phyloP scores from a whole-genome alignment of 2,113 vertebrate genomes.

The Sylvietta virens region DNA sequence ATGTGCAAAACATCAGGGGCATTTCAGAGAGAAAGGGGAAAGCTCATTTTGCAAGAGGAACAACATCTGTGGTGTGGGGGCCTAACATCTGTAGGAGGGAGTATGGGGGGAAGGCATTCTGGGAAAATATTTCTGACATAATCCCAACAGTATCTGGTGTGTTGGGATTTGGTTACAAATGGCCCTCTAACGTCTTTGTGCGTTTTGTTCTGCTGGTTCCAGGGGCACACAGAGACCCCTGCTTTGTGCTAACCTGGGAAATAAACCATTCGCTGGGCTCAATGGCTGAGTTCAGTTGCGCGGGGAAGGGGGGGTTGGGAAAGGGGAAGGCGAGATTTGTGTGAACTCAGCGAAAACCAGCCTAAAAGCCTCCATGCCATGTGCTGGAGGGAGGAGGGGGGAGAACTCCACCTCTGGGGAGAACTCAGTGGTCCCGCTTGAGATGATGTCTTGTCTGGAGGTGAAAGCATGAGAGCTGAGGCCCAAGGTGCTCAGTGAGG shows the following conservation, averaged over 20 bases:
- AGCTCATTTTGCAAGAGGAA: slow-evolving; percentile 63
- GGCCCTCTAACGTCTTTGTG: slow-evolving; percentile 67
- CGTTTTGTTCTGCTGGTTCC: slow-evolving; percentile 70
- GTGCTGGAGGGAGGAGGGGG: slow-evolving; percentile 19
- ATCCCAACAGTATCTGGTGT: slow-evolving; percentile 73
- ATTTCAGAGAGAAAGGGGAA: slow-evolving; percentile 52
- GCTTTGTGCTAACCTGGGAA: slow-evolving; percentile 69
- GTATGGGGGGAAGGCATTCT: slow-evolving; percentile 65
- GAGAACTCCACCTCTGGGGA: neutral
- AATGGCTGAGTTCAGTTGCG: slow-evolving; percentile 45
- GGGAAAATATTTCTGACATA: slow-evolving; percentile 72
- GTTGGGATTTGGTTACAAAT: slow-evolving; percentile 72
- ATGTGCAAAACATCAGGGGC: slow-evolving; percentile 49
- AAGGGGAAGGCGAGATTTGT: slow-evolving; percentile 20
- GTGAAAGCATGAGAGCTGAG: neutral
- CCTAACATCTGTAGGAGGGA: slow-evolving; percentile 66
- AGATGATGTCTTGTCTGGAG: neutral
- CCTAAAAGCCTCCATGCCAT: slow-evolving; percentile 26
- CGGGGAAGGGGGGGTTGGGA: neutral
- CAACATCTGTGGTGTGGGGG: slow-evolving; percentile 67
- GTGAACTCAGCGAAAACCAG: slow-evolving; percentile 7
- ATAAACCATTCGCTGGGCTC: slow-evolving; percentile 55
- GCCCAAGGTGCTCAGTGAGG: neutral
- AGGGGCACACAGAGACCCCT: slow-evolving; percentile 60
- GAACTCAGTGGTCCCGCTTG: neutral